Evolutionary conservation across 2,888 invertebrate species (phyloP).

Genomic region (Cheilosia vulpina): DNA sequence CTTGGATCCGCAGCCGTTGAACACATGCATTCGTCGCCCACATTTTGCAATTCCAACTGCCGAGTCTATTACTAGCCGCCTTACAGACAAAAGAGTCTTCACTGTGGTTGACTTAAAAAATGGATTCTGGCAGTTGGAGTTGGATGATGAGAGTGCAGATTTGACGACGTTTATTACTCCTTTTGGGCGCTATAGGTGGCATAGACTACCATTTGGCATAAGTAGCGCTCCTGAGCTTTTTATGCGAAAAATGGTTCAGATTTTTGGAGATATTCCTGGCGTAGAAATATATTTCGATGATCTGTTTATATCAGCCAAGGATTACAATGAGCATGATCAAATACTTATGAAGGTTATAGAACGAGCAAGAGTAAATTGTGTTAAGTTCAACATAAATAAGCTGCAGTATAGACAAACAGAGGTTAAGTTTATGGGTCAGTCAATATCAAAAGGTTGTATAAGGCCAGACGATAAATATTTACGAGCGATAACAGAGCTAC

Average conservation of each 20-base stretch:
- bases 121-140: conserved; percentile 62
- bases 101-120: conserved; percentile 65
- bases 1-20: conserved; percentile 76
- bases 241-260: too few species aligned
- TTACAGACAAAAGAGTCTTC: conserved; percentile 69
- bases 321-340: neutral
- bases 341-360: too few species aligned
- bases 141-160: conserved; percentile 62
- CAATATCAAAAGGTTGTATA: too few species aligned
- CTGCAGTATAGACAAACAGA: too few species aligned
- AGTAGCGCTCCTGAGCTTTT: conserved; percentile 56
- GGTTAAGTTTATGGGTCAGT: too few species aligned
- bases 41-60: too few species aligned
- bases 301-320: conserved; percentile 1
- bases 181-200: conserved; percentile 60
- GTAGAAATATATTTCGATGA: conserved; percentile 26
- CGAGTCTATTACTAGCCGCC: too few species aligned
- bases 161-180: conserved; percentile 69
- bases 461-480: too few species aligned
- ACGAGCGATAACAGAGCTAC: too few species aligned
- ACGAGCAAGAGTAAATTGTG: too few species aligned
- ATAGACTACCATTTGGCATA: conserved; percentile 60
- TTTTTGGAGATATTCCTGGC: conserved; percentile 15
- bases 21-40: conserved; percentile 76
- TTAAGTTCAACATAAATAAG: too few species aligned